Evolutionary conservation across 2,797 vertebrate species (phyloP), one percentile per base, ranked within the genome.

Genomic region (Lagodon rhomboides): DNA sequence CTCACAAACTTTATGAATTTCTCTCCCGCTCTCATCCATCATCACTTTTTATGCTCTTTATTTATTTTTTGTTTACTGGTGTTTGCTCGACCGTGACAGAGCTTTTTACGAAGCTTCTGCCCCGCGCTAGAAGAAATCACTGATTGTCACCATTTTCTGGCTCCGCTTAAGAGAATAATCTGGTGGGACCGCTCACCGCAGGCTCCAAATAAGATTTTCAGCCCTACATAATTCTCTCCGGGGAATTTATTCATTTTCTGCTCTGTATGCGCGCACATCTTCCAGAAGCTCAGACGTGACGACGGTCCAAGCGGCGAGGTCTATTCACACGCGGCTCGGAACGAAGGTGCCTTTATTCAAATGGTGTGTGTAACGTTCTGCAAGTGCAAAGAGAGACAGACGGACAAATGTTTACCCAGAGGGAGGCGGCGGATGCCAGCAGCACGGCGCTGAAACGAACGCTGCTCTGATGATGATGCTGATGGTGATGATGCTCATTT

Each of bases 141-240:
- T 55, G 87, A 90, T 80, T 80, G 80, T 89, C 80, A 82, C 81
- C 70, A 66, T 82, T 91, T 90, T 83, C 70, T 75, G 53, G 27
- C 76, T 75, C 62, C 0, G 73, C 76, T 85, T 66, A 68, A 64
- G 77, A 78, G 66, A 87, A 84, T 92, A 92, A 91, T 91, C 86
- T 90, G 59, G 73, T 47, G 73, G 75, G 81, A 75, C 71, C 13
- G 20, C 65, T 84, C 71, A 46, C 83, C 79, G 80, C 64, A 63
- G 82, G 65, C 83, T 87, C 88, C 80, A 89, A 91, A 90, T 89
- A 85, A 61, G 83, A 87, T 89, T 89, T 86, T 84, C 87, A 88
- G 74, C 77, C 72, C 77, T 69, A 61, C 79, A 77, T 85, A 86
- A 91, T 89, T 92, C 82, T 86, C 80, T 79, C 27, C 4, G 1